A percentile compares a stretch with the other conserved stretches of the same genome.
Conservation (phyloP, 92 coral and sea anemone species). For the Zoanthus sociatus region DNA sequence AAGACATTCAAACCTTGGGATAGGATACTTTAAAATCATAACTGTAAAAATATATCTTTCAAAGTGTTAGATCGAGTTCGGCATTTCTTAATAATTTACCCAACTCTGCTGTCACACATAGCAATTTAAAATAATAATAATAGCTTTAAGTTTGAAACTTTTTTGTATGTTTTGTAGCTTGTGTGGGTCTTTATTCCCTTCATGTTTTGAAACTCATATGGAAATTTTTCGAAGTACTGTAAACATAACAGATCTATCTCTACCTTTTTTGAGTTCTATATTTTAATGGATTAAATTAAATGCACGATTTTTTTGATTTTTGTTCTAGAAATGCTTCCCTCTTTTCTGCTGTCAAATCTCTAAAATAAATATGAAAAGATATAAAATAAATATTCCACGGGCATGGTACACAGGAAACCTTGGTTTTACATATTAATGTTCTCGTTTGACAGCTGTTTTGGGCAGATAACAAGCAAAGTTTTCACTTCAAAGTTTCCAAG, state of each 20-base stretch:
- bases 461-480: constrained; percentile 33
- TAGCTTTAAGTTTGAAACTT: not conserved
- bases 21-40: not conserved
- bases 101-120: not conserved
- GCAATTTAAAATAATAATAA: not conserved
- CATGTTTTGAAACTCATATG: not conserved
- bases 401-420: constrained; percentile 24
- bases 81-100: not conserved
- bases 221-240: not conserved
- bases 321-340: not conserved
- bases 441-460: constrained; percentile 37
- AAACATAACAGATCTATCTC: not conserved
- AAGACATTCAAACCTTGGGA: not conserved
- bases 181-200: not conserved
- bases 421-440: constrained; percentile 42
- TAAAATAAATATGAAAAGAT: constrained; percentile 31
- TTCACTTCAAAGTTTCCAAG: not conserved
- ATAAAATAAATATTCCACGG: constrained; percentile 19
- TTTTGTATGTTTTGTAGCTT: not conserved
- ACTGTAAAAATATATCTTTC: not conserved
- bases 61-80: not conserved
- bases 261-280: not conserved
- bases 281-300: not conserved
- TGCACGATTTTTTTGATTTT: not conserved
- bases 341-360: not conserved